Evolutionary conservation across 2,797 vertebrate species (phyloP).

Genomic region (Macroramphosus scolopax): DNA sequence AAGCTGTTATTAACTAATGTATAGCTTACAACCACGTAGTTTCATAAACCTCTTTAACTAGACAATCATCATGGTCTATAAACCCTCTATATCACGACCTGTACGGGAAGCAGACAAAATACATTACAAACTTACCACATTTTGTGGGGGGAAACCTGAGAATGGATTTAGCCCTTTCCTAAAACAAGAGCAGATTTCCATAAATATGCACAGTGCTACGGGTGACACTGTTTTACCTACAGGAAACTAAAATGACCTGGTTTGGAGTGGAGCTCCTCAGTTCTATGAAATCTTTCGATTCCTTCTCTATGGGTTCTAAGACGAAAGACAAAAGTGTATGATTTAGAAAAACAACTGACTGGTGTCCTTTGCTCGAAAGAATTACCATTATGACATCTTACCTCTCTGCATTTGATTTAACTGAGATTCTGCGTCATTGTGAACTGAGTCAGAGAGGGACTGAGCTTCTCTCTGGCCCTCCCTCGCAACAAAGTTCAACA

Average conservation of each 20-base stretch:
- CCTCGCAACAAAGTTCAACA: slow-evolving; percentile 72
- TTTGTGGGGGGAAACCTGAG: slow-evolving; percentile 43
- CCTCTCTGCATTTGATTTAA: slow-evolving; percentile 50
- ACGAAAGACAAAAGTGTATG: not conserved
- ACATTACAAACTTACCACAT: slow-evolving; percentile 59
- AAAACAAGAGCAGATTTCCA: slow-evolving; percentile 10
- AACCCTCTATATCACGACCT: too few species aligned
- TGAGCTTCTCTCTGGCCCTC: slow-evolving; percentile 56
- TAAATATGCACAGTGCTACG: too few species aligned
- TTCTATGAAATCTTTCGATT: slow-evolving; percentile 28
- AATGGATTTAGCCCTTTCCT: slow-evolving; percentile 59
- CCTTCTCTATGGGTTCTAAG: slow-evolving; percentile 27
- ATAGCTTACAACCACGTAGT: too few species aligned
- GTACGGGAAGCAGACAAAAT: not conserved
- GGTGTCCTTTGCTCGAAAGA: too few species aligned
- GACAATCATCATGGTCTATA: too few species aligned
- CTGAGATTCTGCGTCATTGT: slow-evolving; percentile 46
- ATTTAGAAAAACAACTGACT: slow-evolving; percentile 3
- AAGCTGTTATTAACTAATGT: too few species aligned
- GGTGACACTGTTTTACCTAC: slow-evolving; percentile 1
- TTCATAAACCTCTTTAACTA: not conserved
- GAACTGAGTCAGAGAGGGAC: slow-evolving; percentile 37
- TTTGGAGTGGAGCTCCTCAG: slow-evolving; percentile 57
- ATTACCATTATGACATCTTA: slow-evolving; percentile 22
- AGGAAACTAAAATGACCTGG: slow-evolving; percentile 47